Conservation (phyloP, 1,140 invertebrate species). For the Lepeophtheirus salmonis region DNA sequence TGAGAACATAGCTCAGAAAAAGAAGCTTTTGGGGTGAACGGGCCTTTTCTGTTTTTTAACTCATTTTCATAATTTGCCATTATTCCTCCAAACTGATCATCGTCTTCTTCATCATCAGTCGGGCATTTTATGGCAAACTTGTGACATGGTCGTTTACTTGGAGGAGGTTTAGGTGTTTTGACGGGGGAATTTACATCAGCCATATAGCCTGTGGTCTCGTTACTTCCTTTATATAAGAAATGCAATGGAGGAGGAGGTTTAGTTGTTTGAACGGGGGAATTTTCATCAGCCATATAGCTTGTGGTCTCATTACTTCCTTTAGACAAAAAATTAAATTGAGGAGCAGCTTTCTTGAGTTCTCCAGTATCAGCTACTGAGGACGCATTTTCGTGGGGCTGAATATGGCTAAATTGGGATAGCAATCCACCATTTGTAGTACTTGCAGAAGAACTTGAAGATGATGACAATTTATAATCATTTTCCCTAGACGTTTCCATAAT, state of each 20-base stretch:
- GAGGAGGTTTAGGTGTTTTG: too few species aligned
- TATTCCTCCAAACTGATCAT: neutral
- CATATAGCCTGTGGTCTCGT: too few species aligned
- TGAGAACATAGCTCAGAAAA: too few species aligned
- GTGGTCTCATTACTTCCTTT: neutral
- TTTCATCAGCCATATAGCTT: too few species aligned
- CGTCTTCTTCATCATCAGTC: neutral
- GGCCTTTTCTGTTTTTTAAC: neutral
- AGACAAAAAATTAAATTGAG: neutral
- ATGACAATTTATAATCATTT: conserved; percentile 7
- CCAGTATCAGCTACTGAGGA: too few species aligned
- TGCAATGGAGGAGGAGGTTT: too few species aligned
- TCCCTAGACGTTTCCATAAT: conserved; percentile 15
- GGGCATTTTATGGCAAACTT: too few species aligned
- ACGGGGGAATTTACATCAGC: too few species aligned
- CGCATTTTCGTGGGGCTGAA: neutral
- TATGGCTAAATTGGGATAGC: neutral
- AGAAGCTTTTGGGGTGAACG: neutral
- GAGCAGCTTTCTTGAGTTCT: neutral
- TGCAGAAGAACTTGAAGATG: neutral
- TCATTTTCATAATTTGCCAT: neutral
- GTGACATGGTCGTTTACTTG: too few species aligned
- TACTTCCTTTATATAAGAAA: neutral
- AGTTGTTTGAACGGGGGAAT: too few species aligned
- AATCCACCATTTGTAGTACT: neutral